Conservation (phyloP, 2,888 invertebrate genomes). For the Microctonus brassicae region DNA sequence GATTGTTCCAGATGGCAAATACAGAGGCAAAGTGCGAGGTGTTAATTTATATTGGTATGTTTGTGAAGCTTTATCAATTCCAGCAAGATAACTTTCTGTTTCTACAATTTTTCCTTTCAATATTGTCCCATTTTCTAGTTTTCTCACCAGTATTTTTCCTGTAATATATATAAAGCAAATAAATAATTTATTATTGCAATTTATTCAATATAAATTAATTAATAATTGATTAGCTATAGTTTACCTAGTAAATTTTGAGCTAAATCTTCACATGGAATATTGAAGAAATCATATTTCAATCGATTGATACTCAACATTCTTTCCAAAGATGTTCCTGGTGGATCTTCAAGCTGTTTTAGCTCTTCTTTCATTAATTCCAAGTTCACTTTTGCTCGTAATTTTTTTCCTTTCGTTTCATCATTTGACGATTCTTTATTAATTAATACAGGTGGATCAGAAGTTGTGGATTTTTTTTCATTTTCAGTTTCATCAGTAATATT, state of each 20-base stretch:
- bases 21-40: slow-evolving; percentile 78
- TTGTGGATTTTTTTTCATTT: background rate
- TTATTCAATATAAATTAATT: background rate
- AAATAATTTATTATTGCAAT: background rate
- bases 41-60: slow-evolving; percentile 75
- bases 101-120: slow-evolving; percentile 79
- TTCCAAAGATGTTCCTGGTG: slow-evolving; percentile 59
- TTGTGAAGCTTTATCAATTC: slow-evolving; percentile 77
- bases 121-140: slow-evolving; percentile 70
- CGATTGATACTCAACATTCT: slow-evolving; percentile 54
- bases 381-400: slow-evolving; percentile 49
- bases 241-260: slow-evolving; percentile 73
- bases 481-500: slow-evolving; percentile 17
- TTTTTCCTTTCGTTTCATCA: slow-evolving; percentile 40
- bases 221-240: background rate
- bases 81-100: slow-evolving; percentile 80
- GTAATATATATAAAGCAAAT: background rate
- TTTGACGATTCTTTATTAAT: slow-evolving; percentile 14
- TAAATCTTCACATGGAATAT: slow-evolving; percentile 70
- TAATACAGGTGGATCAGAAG: background rate
- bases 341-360: slow-evolving; percentile 63
- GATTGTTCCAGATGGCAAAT: slow-evolving; percentile 78
- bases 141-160: slow-evolving; percentile 76
- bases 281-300: slow-evolving; percentile 66
- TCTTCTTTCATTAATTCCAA: slow-evolving; percentile 56